Percentiles rank a stretch among this genome's conserved stretches.
phyloP scores from a whole-genome alignment of 2,797 vertebrate genomes.

The Acanthopagrus latus region DNA sequence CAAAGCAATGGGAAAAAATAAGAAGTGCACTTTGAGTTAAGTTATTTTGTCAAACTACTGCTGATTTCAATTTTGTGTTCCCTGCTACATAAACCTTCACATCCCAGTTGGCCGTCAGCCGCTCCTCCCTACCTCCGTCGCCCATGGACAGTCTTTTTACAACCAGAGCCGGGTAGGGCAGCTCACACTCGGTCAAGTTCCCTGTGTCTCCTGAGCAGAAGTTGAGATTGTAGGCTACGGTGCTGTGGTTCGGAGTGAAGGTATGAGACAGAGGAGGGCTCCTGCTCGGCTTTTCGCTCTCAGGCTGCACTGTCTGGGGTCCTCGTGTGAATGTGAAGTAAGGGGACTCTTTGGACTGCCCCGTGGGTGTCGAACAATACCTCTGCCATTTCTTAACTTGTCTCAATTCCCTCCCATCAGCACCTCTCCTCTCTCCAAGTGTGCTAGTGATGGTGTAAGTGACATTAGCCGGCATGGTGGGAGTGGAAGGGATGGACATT shows the following conservation, averaged over 20 bases:
- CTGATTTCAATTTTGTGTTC: background rate
- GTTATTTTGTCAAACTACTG: background rate
- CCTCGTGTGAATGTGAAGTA: constrained; percentile 67
- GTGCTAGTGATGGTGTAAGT: constrained; percentile 80
- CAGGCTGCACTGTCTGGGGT: constrained; percentile 25
- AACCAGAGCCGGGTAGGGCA: constrained; percentile 77
- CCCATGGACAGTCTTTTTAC: constrained; percentile 83
- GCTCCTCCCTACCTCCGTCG: constrained; percentile 74
- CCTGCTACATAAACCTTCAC: background rate
- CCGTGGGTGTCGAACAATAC: constrained; percentile 72
- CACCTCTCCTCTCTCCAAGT: constrained; percentile 64
- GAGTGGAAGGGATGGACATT: constrained; percentile 48
- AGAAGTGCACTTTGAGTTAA: background rate
- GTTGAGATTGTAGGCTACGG: constrained; percentile 80
- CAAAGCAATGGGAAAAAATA: background rate
- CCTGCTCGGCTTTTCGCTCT: constrained; percentile 34
- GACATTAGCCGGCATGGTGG: constrained; percentile 63
- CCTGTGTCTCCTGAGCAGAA: constrained; percentile 71
- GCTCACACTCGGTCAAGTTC: constrained; percentile 69
- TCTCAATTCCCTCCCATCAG: constrained; percentile 51
- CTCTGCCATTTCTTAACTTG: constrained; percentile 39
- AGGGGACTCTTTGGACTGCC: constrained; percentile 66
- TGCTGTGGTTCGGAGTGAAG: constrained; percentile 59
- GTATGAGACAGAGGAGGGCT: constrained; percentile 53
- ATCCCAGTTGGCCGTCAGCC: background rate